Evolutionary conservation across 1,140 invertebrate genomes (phyloP), one percentile per base, ranked within the genome.

Genomic region (Sinella curviseta): DNA sequence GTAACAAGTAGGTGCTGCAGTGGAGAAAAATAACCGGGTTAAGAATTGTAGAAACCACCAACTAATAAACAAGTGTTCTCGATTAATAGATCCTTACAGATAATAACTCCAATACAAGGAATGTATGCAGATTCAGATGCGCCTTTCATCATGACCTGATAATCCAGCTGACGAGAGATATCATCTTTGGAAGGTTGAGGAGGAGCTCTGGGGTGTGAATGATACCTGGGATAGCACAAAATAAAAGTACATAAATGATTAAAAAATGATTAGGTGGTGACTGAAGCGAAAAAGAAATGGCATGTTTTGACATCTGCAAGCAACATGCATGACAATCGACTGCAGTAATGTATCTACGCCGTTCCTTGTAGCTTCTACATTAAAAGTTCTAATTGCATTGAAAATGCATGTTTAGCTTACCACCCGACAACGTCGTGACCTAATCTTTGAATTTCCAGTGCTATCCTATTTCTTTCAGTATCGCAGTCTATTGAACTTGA

Each of bases 101-200:
- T 93, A 86, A 98, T 97, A 33, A 98, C 89, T 67, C 95, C 96
- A 83, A 98, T 91, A 85, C 96, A 97, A 3, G 97, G 97, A 57
- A 93, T 94, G 84, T 98, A 98, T 24, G 92, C 93, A 81, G 93
- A 92, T 88, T 97, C 95, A 78, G 92, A 94, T 4, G 92, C 90
- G 0, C 96, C 96, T 84, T 96, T 94, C 94, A 98, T 95, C 86
- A 93, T 93, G 73, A 98, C 94, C 88, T 99, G 94, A 89, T 97
- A 97, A 84, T 97, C 95, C 77, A 98, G 88, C 86, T 98, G 97
- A 81, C 93, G 92, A 85, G 97, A 94, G 80, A 97, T 94, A 86
- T 98, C 97, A 78, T 83, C 82, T 70, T 83, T 83, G 35, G 82
- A 82, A 36, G 82, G 80, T 31, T 73, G 73, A 31, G 83, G 60